These are phyloP conservation scores for Gymnocypris eckloni DNA, from an alignment of 2,797 vertebrate genomes.

Conservation along the genomic window DNA sequence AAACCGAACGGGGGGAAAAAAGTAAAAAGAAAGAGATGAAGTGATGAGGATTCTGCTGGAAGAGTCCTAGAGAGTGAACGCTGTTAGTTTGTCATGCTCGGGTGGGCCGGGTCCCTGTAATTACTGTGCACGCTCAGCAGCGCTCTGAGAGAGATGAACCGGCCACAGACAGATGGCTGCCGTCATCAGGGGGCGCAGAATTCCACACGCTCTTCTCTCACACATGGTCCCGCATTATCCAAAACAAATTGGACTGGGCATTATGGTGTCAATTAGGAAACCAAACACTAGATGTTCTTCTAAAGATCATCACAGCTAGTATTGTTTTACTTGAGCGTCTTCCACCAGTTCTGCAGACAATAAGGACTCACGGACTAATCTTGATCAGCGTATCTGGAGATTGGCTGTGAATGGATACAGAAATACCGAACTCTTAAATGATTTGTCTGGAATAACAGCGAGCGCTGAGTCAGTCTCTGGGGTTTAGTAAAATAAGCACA, in stretches of 20 bases:
- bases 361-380: neutral
- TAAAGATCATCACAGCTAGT: slow-evolving; percentile 31
- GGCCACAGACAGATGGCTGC: slow-evolving; percentile 58
- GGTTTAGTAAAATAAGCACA: slow-evolving; percentile 20
- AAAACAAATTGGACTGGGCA: slow-evolving; percentile 59
- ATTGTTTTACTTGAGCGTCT: neutral
- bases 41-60: slow-evolving; percentile 34
- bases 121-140: slow-evolving; percentile 58
- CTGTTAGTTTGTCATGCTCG: slow-evolving; percentile 54
- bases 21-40: slow-evolving; percentile 8
- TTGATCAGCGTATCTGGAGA: neutral
- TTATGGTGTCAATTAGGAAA: slow-evolving; percentile 57
- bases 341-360: neutral
- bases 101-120: slow-evolving; percentile 55
- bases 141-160: slow-evolving; percentile 54
- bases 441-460: neutral
- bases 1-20: neutral
- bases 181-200: slow-evolving; percentile 53
- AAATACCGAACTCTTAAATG: neutral
- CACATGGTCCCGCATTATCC: slow-evolving; percentile 50
- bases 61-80: slow-evolving; percentile 42
- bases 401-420: neutral
- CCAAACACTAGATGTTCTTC: slow-evolving; percentile 39
- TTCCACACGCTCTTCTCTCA: slow-evolving; percentile 35
- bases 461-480: slow-evolving; percentile 20